Evolutionary conservation across 1,140 invertebrate genomes (phyloP), one percentile per base, ranked within the genome.

Genomic region (Drosophila lini): DNA sequence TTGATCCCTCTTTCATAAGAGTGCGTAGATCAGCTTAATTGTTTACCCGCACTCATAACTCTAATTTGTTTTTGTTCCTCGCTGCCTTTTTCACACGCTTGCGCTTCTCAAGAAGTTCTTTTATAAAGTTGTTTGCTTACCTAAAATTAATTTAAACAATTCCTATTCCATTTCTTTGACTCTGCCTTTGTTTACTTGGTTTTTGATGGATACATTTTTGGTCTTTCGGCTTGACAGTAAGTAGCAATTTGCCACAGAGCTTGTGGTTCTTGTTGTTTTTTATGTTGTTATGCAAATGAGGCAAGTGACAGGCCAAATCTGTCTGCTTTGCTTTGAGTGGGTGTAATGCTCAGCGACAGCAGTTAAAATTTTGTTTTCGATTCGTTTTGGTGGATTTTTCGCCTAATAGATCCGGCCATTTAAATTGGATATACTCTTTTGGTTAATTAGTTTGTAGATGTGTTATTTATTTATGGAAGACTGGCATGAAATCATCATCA

Each of bases 11-110:
- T 47, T 61, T 19, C 31, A 25, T 45, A 50, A 58, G 73, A 63
- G 64, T 61, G 60, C 44, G 44, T 71, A 55, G 69, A 60, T 71
- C 62, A 31, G 69, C 75, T 71, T 85, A 86, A 86, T 85, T 85
- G 81, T 81, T 85, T 86, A 60, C 63, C 45, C 48, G 16, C 67
- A 58, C 45, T 56, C 57, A 73, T 57, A 76, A 74, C 59, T 61
- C 59, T 53, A 85, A 82, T 86, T 85, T 75, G 78, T 69, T 78
- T 63, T 80, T 65, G 79, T 48, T 58, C 44, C 38, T 57, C 22
- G 59, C 57, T 25, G 25, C 34, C 28, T 19, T 71, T 70, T 76
- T 76, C 74, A 77, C 74, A 76, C 73, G 62, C 73, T 52, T 74
- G 70, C 41, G 42, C 65, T 57, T 56, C 67, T 40, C 57, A 45